phyloP scores from a whole-genome alignment of 2,888 invertebrate genomes.

The Fragum sueziense region DNA sequence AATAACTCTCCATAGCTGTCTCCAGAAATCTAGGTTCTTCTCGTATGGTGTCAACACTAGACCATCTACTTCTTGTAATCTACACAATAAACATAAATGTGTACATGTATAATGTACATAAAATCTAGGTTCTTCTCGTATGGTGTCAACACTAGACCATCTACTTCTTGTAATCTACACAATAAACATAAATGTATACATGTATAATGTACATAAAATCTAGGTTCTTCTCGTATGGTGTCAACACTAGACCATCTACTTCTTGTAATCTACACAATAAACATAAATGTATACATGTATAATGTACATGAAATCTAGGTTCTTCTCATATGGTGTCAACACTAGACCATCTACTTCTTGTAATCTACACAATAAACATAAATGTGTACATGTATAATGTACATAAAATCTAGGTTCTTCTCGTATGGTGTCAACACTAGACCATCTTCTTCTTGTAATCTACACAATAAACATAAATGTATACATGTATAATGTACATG shows the following conservation, averaged over 20 bases:
- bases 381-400: too few species aligned
- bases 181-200: background rate
- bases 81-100: slow-evolving; percentile 38
- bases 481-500: too few species aligned
- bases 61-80: slow-evolving; percentile 85
- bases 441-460: slow-evolving; percentile 85
- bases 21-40: slow-evolving; percentile 98
- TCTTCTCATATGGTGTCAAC: slow-evolving; percentile 98
- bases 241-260: slow-evolving; percentile 90
- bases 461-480: slow-evolving; percentile 38
- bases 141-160: slow-evolving; percentile 94
- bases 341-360: slow-evolving; percentile 87
- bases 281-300: background rate
- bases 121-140: slow-evolving; percentile 99
- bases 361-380: slow-evolving; percentile 64
- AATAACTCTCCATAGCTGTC: slow-evolving; percentile 99
- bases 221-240: slow-evolving; percentile 98
- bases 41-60: slow-evolving; percentile 97
- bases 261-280: slow-evolving; percentile 75
- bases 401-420: slow-evolving; percentile 97
- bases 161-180: slow-evolving; percentile 82
- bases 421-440: slow-evolving; percentile 97
- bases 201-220: too few species aligned
- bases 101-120: too few species aligned
- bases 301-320: slow-evolving; percentile 97